These are phyloP conservation scores for Echinometra lucunter DNA, from an alignment of 53 echinoderm and acorn worm species.

Conservation along the genomic window DNA sequence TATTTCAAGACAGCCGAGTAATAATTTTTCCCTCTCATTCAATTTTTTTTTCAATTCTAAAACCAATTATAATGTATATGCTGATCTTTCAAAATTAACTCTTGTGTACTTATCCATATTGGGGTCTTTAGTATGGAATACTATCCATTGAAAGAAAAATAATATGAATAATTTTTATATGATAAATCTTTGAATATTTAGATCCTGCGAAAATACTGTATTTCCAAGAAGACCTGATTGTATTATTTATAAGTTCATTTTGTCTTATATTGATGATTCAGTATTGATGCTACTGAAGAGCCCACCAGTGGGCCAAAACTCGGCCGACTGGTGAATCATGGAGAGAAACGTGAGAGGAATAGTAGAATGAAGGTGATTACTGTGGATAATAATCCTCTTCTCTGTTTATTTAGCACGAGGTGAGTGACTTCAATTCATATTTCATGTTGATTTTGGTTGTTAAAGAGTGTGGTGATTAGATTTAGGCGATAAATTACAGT, in stretches of 20 bases:
- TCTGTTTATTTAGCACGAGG: slow-evolving; percentile 44
- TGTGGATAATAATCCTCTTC: slow-evolving; percentile 30
- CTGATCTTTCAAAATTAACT: slow-evolving; percentile 21
- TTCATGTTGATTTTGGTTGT: slow-evolving; percentile 3
- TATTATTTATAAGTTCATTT: slow-evolving; percentile 30
- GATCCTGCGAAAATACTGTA: slow-evolving; percentile 30
- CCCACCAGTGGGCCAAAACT: slow-evolving; percentile 31
- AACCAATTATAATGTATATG: background rate
- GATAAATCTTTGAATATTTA: slow-evolving; percentile 50
- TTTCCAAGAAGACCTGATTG: slow-evolving; percentile 10
- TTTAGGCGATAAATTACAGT: background rate
- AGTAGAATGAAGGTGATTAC: slow-evolving; percentile 48
- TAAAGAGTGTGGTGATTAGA: background rate
- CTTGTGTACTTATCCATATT: background rate
- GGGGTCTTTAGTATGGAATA: slow-evolving; percentile 36
- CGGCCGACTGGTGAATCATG: slow-evolving; percentile 26
- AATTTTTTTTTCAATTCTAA: background rate
- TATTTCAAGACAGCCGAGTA: background rate
- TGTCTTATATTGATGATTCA: slow-evolving; percentile 43
- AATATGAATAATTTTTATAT: slow-evolving; percentile 20
- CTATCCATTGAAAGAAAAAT: background rate
- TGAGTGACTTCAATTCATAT: slow-evolving; percentile 28
- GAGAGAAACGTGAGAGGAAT: slow-evolving; percentile 3
- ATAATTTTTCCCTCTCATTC: slow-evolving; percentile 11
- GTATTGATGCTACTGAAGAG: slow-evolving; percentile 52